Conservation (phyloP, 2,113 vertebrate species). For the Gopherus flavomarginatus region DNA sequence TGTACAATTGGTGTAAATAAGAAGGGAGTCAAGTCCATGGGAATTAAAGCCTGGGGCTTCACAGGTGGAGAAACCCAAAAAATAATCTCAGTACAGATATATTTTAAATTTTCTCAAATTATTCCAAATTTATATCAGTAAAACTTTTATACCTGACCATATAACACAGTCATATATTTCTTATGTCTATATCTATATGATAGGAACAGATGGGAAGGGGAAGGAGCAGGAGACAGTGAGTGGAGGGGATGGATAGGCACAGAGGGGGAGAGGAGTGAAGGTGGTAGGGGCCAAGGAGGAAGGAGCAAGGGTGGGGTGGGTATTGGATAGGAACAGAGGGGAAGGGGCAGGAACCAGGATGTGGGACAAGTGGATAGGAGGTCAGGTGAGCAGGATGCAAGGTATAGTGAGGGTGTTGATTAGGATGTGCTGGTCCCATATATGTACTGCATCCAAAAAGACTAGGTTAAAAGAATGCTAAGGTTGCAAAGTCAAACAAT, state of each 20-base stretch:
- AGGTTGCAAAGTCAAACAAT: not conserved
- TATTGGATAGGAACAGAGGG: not conserved
- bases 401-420: no score
- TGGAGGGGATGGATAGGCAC: not conserved
- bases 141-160: not conserved
- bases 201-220: not conserved
- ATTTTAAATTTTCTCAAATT: not conserved
- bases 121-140: not conserved
- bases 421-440: not conserved
- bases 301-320: not conserved
- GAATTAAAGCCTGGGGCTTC: not conserved
- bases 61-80: not conserved
- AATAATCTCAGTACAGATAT: not conserved
- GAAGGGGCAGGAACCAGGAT: no score
- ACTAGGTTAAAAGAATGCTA: not conserved
- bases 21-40: not conserved
- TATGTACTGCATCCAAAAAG: accelerated
- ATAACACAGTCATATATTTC: not conserved
- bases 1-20: not conserved
- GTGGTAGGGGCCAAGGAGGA: not conserved
- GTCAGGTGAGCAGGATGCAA: no score
- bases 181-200: not conserved
- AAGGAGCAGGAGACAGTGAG: not conserved
- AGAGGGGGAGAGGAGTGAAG: not conserved
- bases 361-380: not conserved